Evolutionary conservation across 1,140 invertebrate species (phyloP).

Genomic region (Drosophila arizonae): DNA sequence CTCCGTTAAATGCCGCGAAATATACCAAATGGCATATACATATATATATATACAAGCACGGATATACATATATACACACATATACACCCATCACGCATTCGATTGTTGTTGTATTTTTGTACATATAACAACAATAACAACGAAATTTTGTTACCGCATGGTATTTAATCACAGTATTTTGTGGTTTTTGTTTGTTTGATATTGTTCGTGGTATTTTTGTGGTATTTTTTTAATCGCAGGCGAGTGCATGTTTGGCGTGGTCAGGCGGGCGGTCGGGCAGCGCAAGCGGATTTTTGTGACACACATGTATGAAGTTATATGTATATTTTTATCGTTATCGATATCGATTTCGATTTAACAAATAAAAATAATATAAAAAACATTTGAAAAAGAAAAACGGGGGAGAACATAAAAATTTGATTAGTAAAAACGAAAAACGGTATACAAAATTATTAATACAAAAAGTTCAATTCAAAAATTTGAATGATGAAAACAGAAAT

Average conservation of each 20-base stretch:
- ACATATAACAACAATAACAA: slow-evolving; percentile 79
- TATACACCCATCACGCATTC: slow-evolving; percentile 33
- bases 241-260: slow-evolving; percentile 71
- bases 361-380: slow-evolving; percentile 24
- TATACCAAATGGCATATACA: slow-evolving; percentile 13
- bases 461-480: slow-evolving; percentile 28
- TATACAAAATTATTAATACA: slow-evolving; percentile 68
- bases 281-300: slow-evolving; percentile 55
- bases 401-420: slow-evolving; percentile 79
- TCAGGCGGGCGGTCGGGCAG: slow-evolving; percentile 81
- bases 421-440: slow-evolving; percentile 75
- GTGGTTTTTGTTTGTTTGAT: slow-evolving; percentile 27
- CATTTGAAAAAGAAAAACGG: slow-evolving; percentile 65
- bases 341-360: slow-evolving; percentile 69
- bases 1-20: slow-evolving; percentile 46
- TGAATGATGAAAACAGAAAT: slow-evolving; percentile 42
- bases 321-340: slow-evolving; percentile 13
- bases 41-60: neutral
- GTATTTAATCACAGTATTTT: slow-evolving; percentile 53
- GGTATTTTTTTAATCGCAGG: slow-evolving; percentile 58
- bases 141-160: slow-evolving; percentile 73
- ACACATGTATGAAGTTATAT: neutral
- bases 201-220: slow-evolving; percentile 41
- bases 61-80: slow-evolving; percentile 16
- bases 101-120: slow-evolving; percentile 23